Evolutionary conservation across 92 coral and sea anemone species (phyloP), one percentile per base, ranked within the genome.

Genomic region (Diadumene lineata): DNA sequence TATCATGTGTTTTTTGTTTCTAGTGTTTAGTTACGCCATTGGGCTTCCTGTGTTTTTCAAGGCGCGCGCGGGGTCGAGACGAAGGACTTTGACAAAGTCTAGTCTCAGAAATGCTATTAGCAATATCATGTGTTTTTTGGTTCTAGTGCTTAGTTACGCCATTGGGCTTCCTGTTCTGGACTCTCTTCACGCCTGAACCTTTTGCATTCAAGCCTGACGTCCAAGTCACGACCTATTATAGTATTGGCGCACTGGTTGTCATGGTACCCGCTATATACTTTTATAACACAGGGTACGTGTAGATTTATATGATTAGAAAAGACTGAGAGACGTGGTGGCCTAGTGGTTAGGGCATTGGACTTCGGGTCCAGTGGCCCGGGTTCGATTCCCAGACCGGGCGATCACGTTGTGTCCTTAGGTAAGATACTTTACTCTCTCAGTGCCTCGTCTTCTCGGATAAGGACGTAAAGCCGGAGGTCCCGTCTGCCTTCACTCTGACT

Each of bases 261-360:
- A 93, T 93, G 98, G 83, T 91, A 23, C 98, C 98, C 18, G 97
- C 98, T 8, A 84, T 88, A 38, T 93, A 78, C 64, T 27, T 91
- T 46, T 93, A 93, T 79, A 93, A 93, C 81, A 90, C 92, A 19
- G 98, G 98, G 97, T 93, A 77, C 51, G 81, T 74, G 21, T 19
- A 34, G 26, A 56, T 17, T 53, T 53, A 9, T 3, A 53, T 21
- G 24, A 53, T 53, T 15, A 3, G 10, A 15, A 53, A 8, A 17
- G 17, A 44, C 17, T 53, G n/a, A 53, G 10, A 15, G 18, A 2
- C 24, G 19, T 53, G 4, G 18, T 53, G 4, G 18, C 19, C 24
- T 15, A 4, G 19, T 21, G 6, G 24, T 53, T 16, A 53, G 10
- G n/a, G 19, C 24, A 2, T 3, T 53, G 8, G 19, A 3, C 19